Base-by-base conservation (phyloP, 2,888 invertebrate species). In the Anorthoa munda region DNA sequence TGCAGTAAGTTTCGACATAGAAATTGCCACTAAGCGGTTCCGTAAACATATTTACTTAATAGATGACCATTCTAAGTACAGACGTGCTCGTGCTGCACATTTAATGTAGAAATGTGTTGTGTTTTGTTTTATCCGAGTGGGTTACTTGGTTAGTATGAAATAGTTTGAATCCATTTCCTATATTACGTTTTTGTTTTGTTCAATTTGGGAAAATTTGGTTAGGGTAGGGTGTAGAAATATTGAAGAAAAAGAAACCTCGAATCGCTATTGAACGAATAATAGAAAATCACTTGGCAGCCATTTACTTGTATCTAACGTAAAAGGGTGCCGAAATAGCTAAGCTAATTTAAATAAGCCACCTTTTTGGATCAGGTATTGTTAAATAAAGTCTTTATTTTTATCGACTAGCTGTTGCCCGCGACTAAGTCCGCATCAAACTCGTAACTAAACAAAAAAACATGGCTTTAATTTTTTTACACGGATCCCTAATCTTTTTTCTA, bases 1-100 rank as follows among this genome's bases (percentile, higher is more conserved):
- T 70, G 84, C 90, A 65, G 95, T 95, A 88, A 93, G 93, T 91
- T 70, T 66, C 39, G 23, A 61, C 56, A 65, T 13, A 73, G 46
- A 68, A 75, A 84, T 82, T 75, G 72, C 72, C 58, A 59, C 60
- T 78, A 78, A 81, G 46, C 84, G 68, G 46, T 81, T 31, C 45
- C 26, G 58, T 72, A 61, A 66, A 78, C 79, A 67, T 76, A 71
- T 61, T 50, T 48, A 50, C 60, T 50, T n/a, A 67, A 58, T 58
- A 48, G n/a, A 45, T 48, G 56, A 68, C 60, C 18, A 5, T 17
- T 56, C 17, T 26, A 51, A 15, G 50, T 72, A 63, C 26, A 45
- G 60, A 31, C n/a, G 13, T 21, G 46, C 13, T 46, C 59, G 66
- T n/a, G n/a, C n/a, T n/a, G n/a, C n/a, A 18, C 11, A 31, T 56